These are phyloP conservation scores for Labia minor DNA, from an alignment of 2,888 invertebrate genomes.

Conservation along the genomic window DNA sequence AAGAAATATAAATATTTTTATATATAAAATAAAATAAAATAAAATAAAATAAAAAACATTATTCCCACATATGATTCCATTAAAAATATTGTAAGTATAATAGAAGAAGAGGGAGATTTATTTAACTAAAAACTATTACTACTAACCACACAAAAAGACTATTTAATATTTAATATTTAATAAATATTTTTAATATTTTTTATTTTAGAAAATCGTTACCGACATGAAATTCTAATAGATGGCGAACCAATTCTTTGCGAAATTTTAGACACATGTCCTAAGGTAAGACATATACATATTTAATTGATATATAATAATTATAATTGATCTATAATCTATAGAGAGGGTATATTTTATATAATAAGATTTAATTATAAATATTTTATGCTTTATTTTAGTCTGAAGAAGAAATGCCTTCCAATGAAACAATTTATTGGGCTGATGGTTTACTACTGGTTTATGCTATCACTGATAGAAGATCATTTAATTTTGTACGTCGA, in stretches of 20 bases:
- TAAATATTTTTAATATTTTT: constrained; percentile 25
- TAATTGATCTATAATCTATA: no score
- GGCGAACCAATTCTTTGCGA: constrained; percentile 83
- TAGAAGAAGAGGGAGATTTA: no score
- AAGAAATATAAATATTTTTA: constrained; percentile 32
- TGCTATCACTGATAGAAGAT: constrained; percentile 76
- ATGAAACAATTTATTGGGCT: constrained; percentile 75
- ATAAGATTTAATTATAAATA: no score
- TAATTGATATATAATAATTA: not conserved
- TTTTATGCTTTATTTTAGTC: constrained; percentile 41
- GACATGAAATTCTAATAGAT: constrained; percentile 78
- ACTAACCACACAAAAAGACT: no score
- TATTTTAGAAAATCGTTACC: constrained; percentile 75
- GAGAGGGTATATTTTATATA: no score
- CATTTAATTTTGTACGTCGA: constrained; percentile 70
- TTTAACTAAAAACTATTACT: no score
- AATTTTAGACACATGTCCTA: constrained; percentile 79
- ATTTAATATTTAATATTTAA: no score
- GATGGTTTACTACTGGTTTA: constrained; percentile 81
- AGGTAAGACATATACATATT: no score
- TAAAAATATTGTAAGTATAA: no score
- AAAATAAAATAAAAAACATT: no score
- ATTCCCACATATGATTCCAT: no score
- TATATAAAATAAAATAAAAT: no score
- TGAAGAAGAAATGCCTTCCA: constrained; percentile 58